Evolutionary conservation across 2,113 vertebrate species (phyloP), one percentile per base, ranked within the genome.

Genomic region (Syngnathus floridae): DNA sequence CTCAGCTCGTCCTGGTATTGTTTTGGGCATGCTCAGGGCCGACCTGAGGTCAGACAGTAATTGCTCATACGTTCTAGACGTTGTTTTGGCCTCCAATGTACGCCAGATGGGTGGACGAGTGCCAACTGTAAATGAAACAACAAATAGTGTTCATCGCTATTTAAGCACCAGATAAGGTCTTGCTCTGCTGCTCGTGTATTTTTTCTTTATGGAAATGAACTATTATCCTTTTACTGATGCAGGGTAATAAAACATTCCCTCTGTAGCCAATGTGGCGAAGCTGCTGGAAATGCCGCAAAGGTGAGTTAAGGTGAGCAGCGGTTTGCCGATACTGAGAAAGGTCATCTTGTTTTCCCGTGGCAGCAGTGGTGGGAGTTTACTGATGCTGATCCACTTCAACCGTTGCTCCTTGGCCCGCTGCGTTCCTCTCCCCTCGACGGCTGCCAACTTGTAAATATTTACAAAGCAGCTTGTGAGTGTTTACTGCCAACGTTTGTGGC

Each of bases 381-480:
- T 13, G 9, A 59, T 35, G 67, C 61, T 4, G 41, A 75, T 74
- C 75, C 72, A 64, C 45, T 73, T 78, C 37, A 36, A 49, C 66
- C 22, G 16, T 62, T 41, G 17, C 70, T 67, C 79, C 76, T 60
- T 0, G 46, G 49, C 56, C 64, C 35, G 8, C 70, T 69, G 38
- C 69, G 72, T 81, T 68, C 41, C 64, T 59, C 74, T 74, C 65
- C 58, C 72, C 72, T 72, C 67, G 49, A 36, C 26, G 65, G 64
- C 64, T 67, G 75, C 66, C 37, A 57, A 66, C 64, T 35, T 72
- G 79, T 85, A 91, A 91, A 91, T 90, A 91, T 91, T 91, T 89
- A 87, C 86, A 67, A 59, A 72, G 76, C 79, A 76, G 86, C 80
- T 78, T 84, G 78, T 82, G 66, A 81, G 72, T 87, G 87, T 88